Conservation (phyloP, 2,113 vertebrate genomes). For the Upupa epops region DNA sequence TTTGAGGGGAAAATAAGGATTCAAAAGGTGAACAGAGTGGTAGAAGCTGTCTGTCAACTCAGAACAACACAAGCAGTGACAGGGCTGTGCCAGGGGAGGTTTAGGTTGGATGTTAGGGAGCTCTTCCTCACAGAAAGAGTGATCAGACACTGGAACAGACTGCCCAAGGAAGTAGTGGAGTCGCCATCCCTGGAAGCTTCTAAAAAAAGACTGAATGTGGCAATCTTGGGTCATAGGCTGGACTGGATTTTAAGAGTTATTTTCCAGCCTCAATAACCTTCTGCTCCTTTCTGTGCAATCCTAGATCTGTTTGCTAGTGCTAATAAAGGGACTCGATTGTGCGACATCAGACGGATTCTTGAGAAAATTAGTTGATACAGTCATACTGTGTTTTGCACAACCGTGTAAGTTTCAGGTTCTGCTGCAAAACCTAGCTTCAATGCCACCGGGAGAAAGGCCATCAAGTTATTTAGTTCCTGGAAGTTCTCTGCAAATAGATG, state of each 20-base stretch:
- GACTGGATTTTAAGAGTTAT: no score
- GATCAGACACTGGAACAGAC: no score
- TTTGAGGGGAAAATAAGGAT: not conserved
- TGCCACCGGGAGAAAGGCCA: not conserved
- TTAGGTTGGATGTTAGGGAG: no score
- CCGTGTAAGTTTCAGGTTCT: not conserved
- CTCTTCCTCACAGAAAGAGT: no score
- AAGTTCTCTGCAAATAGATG: not conserved
- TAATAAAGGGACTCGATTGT: fast-evolving
- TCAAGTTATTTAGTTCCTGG: not conserved
- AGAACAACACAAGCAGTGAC: not conserved
- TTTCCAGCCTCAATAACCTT: no score
- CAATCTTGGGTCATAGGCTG: no score
- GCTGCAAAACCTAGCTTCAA: not conserved
- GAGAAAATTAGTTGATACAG: not conserved
- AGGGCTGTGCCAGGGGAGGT: not conserved
- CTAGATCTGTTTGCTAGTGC: not conserved
- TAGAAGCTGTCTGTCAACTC: not conserved
- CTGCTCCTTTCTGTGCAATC: not conserved
- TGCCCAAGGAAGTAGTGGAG: no score
- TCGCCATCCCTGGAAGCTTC: no score
- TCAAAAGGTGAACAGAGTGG: not conserved
- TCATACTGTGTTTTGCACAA: not conserved
- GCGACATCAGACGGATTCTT: not conserved
- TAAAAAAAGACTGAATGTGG: no score